phyloP scores from a whole-genome alignment of 2,888 invertebrate genomes.

The Conchocele bisecta region DNA sequence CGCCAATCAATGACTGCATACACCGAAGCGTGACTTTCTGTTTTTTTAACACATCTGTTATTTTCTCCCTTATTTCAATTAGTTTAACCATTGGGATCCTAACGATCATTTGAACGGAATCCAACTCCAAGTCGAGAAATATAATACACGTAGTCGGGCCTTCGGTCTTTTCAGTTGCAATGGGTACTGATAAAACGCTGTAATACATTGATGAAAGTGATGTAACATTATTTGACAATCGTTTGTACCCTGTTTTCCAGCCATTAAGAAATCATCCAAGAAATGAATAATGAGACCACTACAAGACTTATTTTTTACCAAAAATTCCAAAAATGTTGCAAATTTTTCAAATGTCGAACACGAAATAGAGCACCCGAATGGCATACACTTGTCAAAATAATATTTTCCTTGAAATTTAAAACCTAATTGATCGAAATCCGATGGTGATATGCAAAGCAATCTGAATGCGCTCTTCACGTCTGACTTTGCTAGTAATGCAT shows the following conservation, averaged over 20 bases:
- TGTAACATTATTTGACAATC: neutral
- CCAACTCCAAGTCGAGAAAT: slow-evolving; percentile 36
- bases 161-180: slow-evolving; percentile 23
- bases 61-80: neutral
- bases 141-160: slow-evolving; percentile 6
- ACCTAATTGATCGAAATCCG: slow-evolving; percentile 34
- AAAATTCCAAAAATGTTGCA: slow-evolving; percentile 43
- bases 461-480: slow-evolving; percentile 26
- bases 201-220: neutral
- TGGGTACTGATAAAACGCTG: slow-evolving; percentile 15
- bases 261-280: slow-evolving; percentile 35
- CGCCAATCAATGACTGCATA: slow-evolving; percentile 19
- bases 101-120: slow-evolving; percentile 13
- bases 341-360: slow-evolving; percentile 40
- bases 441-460: slow-evolving; percentile 8
- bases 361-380: slow-evolving; percentile 37
- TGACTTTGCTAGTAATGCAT: neutral
- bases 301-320: neutral
- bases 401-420: slow-evolving; percentile 25
- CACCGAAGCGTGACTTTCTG: neutral
- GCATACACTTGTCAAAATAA: slow-evolving; percentile 31
- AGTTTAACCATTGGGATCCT: slow-evolving; percentile 27
- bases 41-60: neutral
- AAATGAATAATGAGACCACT: slow-evolving; percentile 20
- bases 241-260: slow-evolving; percentile 4